A percentile compares a stretch with the other conserved stretches of the same genome.
These are phyloP conservation scores for Drosophila crucigera DNA, from an alignment of 2,888 invertebrate genomes.

Conservation along the genomic window DNA sequence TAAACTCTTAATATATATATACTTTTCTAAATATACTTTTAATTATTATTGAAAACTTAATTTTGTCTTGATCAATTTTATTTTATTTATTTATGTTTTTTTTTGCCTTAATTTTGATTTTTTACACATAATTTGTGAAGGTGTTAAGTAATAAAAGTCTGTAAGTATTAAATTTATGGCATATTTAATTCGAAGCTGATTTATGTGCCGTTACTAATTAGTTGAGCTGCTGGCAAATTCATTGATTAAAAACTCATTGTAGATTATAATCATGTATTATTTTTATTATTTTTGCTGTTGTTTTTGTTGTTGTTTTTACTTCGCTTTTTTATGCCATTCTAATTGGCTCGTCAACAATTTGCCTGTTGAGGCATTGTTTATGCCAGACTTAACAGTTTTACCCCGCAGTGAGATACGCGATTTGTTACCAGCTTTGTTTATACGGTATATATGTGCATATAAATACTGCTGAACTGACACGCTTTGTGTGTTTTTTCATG, in stretches of 20 bases:
- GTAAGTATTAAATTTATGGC: neutral
- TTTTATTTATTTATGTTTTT: too few relatives aligned
- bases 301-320: neutral
- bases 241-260: conserved; percentile 5
- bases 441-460: neutral
- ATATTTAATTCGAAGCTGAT: neutral
- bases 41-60: too few relatives aligned
- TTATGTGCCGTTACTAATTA: conserved; percentile 10
- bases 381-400: conserved; percentile 10
- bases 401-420: neutral
- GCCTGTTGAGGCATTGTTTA: conserved; percentile 8
- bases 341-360: conserved; percentile 4
- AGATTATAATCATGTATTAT: conserved; percentile 10
- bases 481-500: conserved; percentile 11
- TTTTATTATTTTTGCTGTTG: neutral
- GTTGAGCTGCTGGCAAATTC: conserved; percentile 3
- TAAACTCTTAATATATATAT: too few relatives aligned
- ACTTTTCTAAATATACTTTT: too few relatives aligned
- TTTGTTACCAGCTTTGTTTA: conserved; percentile 14
- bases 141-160: neutral
- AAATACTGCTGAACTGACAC: conserved; percentile 8
- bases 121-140: neutral
- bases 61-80: too few relatives aligned
- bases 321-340: conserved; percentile 8
- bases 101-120: neutral